Conservation (phyloP, 2,888 invertebrate genomes). For the Phortica magna region DNA sequence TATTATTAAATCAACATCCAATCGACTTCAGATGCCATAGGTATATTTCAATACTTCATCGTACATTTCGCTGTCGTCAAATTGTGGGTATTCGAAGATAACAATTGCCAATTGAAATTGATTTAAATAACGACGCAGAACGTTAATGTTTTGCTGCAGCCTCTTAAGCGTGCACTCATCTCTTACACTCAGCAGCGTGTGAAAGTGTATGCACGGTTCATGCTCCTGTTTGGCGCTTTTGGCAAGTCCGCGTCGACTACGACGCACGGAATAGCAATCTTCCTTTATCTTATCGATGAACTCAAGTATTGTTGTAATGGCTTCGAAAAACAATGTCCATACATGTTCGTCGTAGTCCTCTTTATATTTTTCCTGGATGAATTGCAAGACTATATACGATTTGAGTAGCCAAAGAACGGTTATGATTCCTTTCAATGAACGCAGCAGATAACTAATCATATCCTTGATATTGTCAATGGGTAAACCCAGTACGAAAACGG, state of each 20-base stretch:
- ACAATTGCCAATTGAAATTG: too few relatives aligned
- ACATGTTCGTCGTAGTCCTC: neutral
- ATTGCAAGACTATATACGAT: neutral
- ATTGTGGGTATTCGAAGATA: too few relatives aligned
- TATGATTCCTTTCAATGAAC: neutral
- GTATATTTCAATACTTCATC: neutral
- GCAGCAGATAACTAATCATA: neutral
- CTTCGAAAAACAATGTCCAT: neutral
- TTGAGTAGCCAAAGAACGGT: neutral
- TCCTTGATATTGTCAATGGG: neutral
- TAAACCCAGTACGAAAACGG: neutral
- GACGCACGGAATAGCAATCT: neutral
- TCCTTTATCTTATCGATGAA: neutral
- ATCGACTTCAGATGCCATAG: too few relatives aligned
- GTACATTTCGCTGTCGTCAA: neutral
- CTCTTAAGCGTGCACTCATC: neutral
- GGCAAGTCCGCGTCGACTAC: neutral
- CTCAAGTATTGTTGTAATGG: slow-evolving; percentile 5
- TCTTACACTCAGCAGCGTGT: neutral
- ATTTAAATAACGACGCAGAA: neutral
- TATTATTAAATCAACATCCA: too few relatives aligned
- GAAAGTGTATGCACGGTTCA: neutral
- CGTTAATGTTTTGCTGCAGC: neutral
- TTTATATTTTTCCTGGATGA: neutral
- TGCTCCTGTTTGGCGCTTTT: neutral